Conservation (phyloP, 2,797 vertebrate species). For the Anas georgica region DNA sequence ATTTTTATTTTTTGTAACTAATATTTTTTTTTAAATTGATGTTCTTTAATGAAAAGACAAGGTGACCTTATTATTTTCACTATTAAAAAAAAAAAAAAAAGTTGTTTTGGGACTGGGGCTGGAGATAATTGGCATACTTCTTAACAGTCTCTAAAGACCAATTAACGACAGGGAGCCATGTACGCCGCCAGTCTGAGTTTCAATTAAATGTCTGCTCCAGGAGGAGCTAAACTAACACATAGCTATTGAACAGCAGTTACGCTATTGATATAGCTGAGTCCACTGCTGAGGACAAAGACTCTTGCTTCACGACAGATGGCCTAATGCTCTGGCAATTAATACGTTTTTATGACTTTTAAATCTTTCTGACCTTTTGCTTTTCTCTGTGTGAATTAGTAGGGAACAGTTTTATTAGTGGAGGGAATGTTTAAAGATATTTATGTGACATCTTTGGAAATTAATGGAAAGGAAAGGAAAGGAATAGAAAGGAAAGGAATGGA, state of each 20-base stretch:
- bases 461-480: neutral
- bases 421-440: neutral
- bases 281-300: constrained; percentile 27
- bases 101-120: constrained; percentile 28
- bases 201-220: constrained; percentile 68
- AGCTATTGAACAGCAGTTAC: constrained; percentile 3
- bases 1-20: neutral
- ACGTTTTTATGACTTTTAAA: constrained; percentile 56
- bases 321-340: constrained; percentile 41
- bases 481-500: too few species aligned
- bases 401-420: neutral
- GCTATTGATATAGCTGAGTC: constrained; percentile 21
- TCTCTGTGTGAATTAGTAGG: constrained; percentile 1
- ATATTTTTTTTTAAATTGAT: neutral
- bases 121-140: constrained; percentile 58
- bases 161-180: constrained; percentile 63
- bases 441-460: neutral
- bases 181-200: constrained; percentile 37
- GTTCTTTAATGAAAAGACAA: constrained; percentile 36
- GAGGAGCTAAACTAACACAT: constrained; percentile 24
- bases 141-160: constrained; percentile 67
- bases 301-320: constrained; percentile 26
- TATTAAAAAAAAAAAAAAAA: neutral
- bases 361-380: constrained; percentile 66
- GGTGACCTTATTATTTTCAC: constrained; percentile 56